Evolutionary conservation across 2,113 vertebrate genomes (phyloP), one percentile per base, ranked within the genome.

Genomic region (Nerophis lumbriciformis): DNA sequence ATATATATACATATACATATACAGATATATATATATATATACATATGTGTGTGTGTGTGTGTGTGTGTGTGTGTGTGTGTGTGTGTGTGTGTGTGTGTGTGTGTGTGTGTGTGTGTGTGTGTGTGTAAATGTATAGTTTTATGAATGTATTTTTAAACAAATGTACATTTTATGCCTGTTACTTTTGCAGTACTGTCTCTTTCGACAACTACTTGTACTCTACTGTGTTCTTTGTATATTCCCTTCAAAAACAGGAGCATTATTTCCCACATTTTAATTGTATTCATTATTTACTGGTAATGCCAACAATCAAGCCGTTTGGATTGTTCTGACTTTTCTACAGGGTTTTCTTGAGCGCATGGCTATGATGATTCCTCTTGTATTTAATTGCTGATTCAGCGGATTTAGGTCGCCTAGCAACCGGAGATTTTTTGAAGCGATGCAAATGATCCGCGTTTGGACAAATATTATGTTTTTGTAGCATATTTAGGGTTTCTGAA

Each of bases 101-200:
- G 28, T 28, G 28, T 28, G 28, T 28, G 28, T 28, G 28, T 28
- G 28, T 28, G 28, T 28, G 28, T 28, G 19, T 84, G 77, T 79
- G 76, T 83, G 69, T 81, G 65, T 84, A 82, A 78, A 76, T 86
- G 69, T 78, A 82, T 84, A 83, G 82, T 85, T 88, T 88, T 81
- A 66, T 88, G 87, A 88, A 88, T 88, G 86, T 88, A 89, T 87
- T 90, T 81, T 77, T 81, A 73, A 83, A 83, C 49, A 66, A 69
- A 63, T 81, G 66, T 66, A 68, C 63, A 53, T 65, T 73, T 66
- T 73, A 63, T 63, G 64, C 69, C 68, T 52, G 80, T 55, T 78
- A 68, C 58, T 79, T 28, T 85, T 73, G 66, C 61, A 71, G 63
- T 63, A 50, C 47, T 10, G 67, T 72, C 67, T 77, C 47, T 66